Percentiles rank a stretch among this genome's conserved stretches.
Conservation (phyloP, 1,140 invertebrate species). For the Drosophila kanapiae region DNA sequence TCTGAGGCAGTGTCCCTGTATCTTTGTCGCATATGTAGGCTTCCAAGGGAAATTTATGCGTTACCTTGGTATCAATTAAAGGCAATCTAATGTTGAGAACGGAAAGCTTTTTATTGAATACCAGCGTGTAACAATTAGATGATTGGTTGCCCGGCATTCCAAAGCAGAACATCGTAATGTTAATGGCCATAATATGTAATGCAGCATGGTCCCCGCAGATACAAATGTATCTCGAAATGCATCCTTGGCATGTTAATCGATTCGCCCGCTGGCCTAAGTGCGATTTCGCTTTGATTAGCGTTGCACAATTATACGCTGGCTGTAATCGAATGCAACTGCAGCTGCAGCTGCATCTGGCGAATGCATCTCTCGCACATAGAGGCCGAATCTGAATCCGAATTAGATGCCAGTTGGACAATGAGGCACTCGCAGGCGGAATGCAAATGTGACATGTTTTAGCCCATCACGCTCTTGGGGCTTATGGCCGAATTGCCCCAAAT, state of each 20-base stretch:
- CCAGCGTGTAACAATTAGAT: background rate
- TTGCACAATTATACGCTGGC: conserved; percentile 47
- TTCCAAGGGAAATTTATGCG: conserved; percentile 33
- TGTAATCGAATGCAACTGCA: conserved; percentile 43
- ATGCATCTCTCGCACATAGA: conserved; percentile 11
- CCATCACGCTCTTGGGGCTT: conserved; percentile 18
- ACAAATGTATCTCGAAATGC: conserved; percentile 28
- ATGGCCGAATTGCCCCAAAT: background rate
- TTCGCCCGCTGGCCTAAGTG: conserved; percentile 34
- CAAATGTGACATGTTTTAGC: conserved; percentile 33
- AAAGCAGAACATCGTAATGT: conserved; percentile 2
- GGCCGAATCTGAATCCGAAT: conserved; percentile 22
- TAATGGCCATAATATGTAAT: conserved; percentile 53
- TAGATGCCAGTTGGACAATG: conserved; percentile 44
- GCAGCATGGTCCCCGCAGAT: conserved; percentile 8
- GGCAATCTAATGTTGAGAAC: conserved; percentile 1
- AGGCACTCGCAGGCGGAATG: conserved; percentile 30
- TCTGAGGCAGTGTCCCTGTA: conserved; percentile 8
- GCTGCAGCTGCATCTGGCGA: conserved; percentile 12
- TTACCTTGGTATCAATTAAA: conserved; percentile 53
- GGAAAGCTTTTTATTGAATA: background rate
- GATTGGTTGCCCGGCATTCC: conserved; percentile 5
- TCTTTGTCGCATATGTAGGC: conserved; percentile 13
- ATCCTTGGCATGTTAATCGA: conserved; percentile 52
- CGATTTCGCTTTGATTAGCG: conserved; percentile 52